A percentile compares a stretch with the other conserved stretches of the same genome.
Evolutionary conservation across 2,113 vertebrate species (phyloP).

Genomic region (Donacobius atricapilla): DNA sequence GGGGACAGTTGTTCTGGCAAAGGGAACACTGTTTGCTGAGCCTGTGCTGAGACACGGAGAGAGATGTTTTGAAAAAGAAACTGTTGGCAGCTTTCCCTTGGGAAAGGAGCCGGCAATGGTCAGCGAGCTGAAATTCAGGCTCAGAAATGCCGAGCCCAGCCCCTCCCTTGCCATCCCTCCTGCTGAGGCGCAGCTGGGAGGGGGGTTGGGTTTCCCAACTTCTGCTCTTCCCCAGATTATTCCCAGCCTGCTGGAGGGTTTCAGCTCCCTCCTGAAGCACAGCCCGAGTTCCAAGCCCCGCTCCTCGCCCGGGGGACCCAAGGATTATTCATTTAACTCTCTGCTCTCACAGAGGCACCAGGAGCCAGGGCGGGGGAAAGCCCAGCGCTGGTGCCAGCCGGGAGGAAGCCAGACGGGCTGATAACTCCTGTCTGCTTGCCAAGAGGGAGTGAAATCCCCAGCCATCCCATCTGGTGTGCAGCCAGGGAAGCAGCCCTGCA

Average conservation of each 20-base stretch:
- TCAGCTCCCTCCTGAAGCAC: not conserved
- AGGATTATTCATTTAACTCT: not conserved
- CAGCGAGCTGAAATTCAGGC: no score
- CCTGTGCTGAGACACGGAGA: no score
- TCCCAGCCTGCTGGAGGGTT: not conserved
- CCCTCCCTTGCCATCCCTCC: not conserved
- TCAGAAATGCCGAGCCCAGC: no score
- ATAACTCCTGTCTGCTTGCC: not conserved
- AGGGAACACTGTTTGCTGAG: no score
- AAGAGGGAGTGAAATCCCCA: not conserved
- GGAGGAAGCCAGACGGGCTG: not conserved
- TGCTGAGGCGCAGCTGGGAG: not conserved
- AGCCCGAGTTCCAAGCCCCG: not conserved
- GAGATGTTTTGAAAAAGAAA: no score
- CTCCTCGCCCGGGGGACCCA: not conserved
- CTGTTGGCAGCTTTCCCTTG: no score
- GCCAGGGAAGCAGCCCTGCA: not conserved
- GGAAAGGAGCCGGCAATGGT: no score
- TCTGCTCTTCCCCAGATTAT: not conserved
- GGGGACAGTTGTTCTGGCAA: no score
- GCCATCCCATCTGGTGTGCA: not conserved
- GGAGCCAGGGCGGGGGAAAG: not conserved
- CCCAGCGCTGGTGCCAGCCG: fast-evolving
- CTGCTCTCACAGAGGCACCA: not conserved
- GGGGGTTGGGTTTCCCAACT: not conserved